These are phyloP conservation scores for Colletes gigas DNA, from an alignment of 1,140 invertebrate genomes.

Conservation along the genomic window DNA sequence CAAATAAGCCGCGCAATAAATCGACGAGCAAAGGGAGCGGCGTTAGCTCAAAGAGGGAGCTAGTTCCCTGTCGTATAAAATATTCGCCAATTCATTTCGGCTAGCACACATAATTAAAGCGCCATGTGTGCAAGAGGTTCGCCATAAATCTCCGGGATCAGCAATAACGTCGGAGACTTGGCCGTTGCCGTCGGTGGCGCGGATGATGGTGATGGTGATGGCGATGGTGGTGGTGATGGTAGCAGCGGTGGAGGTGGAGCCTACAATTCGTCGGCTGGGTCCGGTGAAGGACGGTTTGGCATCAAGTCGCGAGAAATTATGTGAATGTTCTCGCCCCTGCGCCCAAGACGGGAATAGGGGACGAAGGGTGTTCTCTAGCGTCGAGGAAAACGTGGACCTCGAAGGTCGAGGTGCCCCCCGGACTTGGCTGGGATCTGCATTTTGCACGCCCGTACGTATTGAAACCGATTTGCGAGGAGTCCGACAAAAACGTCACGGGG, in stretches of 20 bases:
- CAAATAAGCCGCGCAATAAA: slow-evolving; percentile 65
- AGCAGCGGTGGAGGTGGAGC: slow-evolving; percentile 43
- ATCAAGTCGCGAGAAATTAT: slow-evolving; percentile 78
- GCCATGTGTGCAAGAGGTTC: slow-evolving; percentile 77
- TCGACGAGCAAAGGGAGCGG: slow-evolving; percentile 20
- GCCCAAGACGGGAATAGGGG: slow-evolving; percentile 51
- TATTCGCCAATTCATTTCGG: slow-evolving; percentile 78
- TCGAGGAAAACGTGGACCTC: slow-evolving; percentile 30
- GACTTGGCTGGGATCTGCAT: slow-evolving; percentile 64
- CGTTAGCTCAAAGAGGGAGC: slow-evolving; percentile 23
- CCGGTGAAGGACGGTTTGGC: slow-evolving; percentile 72
- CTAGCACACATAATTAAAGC: slow-evolving; percentile 79
- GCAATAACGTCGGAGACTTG: slow-evolving; percentile 79
- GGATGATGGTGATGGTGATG: slow-evolving; percentile 66
- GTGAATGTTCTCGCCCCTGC: slow-evolving; percentile 67
- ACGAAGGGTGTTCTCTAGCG: slow-evolving; percentile 15
- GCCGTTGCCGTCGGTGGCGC: slow-evolving; percentile 59
- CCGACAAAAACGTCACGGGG: slow-evolving; percentile 69
- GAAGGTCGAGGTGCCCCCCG: slow-evolving; percentile 62
- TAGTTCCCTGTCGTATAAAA: slow-evolving; percentile 71
- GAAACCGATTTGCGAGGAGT: slow-evolving; percentile 75
- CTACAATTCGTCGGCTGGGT: slow-evolving; percentile 72
- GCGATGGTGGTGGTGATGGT: slow-evolving; percentile 49
- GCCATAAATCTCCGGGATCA: slow-evolving; percentile 79
- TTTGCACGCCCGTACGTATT: slow-evolving; percentile 68